Evolutionary conservation across 2,113 vertebrate genomes (phyloP).

Genomic region (Pipra filicauda): DNA sequence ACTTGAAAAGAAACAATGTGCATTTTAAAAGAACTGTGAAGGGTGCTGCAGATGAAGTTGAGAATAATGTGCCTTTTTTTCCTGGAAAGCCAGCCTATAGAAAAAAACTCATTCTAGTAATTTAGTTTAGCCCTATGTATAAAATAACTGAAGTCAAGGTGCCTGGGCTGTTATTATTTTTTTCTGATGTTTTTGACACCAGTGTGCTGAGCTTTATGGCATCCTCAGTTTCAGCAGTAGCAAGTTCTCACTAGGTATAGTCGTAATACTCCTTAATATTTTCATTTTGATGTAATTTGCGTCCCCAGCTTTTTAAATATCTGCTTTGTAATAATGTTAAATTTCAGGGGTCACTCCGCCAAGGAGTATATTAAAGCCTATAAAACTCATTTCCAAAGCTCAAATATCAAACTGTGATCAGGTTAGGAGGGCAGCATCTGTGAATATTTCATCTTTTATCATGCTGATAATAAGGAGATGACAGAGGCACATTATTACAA

Average conservation of each 20-base stretch:
- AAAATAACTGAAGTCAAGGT: constrained; percentile 84
- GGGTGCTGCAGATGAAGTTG: constrained; percentile 53
- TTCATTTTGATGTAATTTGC: constrained; percentile 99
- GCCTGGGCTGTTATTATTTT: constrained; percentile 90
- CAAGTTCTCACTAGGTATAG: constrained; percentile 92
- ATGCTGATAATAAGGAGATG: constrained; percentile 99
- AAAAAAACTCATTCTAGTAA: constrained; percentile 80
- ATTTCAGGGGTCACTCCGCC: constrained; percentile 99
- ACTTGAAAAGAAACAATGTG: constrained; percentile 3
- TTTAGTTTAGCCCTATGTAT: constrained; percentile 88
- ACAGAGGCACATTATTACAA: constrained; percentile 99
- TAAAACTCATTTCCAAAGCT: constrained; percentile 99
- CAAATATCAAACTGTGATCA: constrained; percentile 99
- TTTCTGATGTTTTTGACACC: constrained; percentile 88
- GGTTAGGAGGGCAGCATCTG: constrained; percentile 99
- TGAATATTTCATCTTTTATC: constrained; percentile 99
- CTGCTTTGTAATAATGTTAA: constrained; percentile 99
- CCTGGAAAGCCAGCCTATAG: constrained; percentile 62
- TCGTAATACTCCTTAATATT: constrained; percentile 99
- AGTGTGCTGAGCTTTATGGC: constrained; percentile 78
- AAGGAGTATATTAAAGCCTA: constrained; percentile 99
- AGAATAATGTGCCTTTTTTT: constrained; percentile 42
- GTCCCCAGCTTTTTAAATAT: constrained; percentile 99
- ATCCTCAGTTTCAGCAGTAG: constrained; percentile 70
- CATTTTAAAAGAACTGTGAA: constrained; percentile 57